Conservation (phyloP, 2,888 invertebrate genomes). For the Melanotus villosus region DNA sequence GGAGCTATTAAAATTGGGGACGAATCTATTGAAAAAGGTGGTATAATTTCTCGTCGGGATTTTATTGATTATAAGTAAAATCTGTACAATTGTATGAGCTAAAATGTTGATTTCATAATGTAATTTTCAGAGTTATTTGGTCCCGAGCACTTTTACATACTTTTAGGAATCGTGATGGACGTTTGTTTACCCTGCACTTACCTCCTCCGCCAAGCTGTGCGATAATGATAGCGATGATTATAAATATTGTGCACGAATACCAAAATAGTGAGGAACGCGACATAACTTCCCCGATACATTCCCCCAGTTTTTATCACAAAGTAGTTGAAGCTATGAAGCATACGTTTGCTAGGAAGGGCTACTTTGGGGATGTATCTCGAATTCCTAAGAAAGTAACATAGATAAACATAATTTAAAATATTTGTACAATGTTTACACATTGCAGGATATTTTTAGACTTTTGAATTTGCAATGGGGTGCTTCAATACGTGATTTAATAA, state of each 20-base stretch:
- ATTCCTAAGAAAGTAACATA: not conserved
- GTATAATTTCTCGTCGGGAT: not conserved
- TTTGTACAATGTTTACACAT: not conserved
- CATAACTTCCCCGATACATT: not conserved
- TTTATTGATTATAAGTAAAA: not conserved
- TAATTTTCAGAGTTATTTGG: not conserved
- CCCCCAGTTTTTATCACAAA: constrained; percentile 4
- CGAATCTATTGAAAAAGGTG: not conserved
- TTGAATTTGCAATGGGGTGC: constrained; percentile 1
- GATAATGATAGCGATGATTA: constrained; percentile 20
- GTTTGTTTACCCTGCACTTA: not conserved
- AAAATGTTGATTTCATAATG: no score
- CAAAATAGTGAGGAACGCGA: not conserved
- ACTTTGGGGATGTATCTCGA: not conserved
- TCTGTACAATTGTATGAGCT: no score
- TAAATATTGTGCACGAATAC: constrained; percentile 7
- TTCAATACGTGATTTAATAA: not conserved
- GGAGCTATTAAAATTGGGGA: not conserved
- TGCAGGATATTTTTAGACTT: not conserved
- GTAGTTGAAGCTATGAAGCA: constrained; percentile 22
- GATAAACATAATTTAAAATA: not conserved
- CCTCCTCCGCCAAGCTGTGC: constrained; percentile 20
- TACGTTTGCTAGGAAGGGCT: not conserved
- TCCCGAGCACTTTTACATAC: not conserved
- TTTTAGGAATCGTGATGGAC: constrained; percentile 5